phyloP scores from a whole-genome alignment of 2,888 invertebrate genomes.

The Machimus atricapillus region DNA sequence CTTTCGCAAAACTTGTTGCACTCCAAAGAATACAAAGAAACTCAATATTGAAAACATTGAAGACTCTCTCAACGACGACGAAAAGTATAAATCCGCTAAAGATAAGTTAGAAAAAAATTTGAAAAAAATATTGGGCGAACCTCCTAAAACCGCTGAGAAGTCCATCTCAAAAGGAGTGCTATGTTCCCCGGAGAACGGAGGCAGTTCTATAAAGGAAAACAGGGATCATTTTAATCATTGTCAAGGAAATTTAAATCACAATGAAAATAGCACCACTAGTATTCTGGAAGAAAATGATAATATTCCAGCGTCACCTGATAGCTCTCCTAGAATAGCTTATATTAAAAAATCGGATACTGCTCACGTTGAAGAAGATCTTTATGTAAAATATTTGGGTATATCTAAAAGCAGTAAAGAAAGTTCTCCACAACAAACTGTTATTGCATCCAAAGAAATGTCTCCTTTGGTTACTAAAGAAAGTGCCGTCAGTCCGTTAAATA shows the following conservation, averaged over 20 bases:
- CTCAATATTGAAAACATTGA: constrained; percentile 54
- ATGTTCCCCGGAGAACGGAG: neutral
- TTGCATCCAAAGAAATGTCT: no score
- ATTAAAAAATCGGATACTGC: no score
- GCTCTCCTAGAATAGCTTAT: no score
- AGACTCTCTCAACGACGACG: constrained; percentile 52
- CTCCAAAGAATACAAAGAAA: neutral
- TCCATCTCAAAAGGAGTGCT: neutral
- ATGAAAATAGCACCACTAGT: neutral
- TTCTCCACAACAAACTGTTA: no score
- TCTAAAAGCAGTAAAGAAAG: no score
- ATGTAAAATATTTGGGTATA: no score
- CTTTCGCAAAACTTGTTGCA: neutral
- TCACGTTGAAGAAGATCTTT: no score
- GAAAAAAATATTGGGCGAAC: constrained; percentile 47
- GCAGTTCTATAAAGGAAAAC: neutral
- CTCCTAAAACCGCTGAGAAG: neutral
- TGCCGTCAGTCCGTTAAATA: neutral
- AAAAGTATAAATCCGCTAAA: constrained; percentile 53
- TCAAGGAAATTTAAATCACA: neutral
- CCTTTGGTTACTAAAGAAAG: neutral
- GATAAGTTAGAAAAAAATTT: constrained; percentile 55
- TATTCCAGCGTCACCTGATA: neutral
- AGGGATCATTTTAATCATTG: neutral
- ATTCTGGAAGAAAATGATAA: neutral